Evolutionary conservation across 1,140 invertebrate species (phyloP).

Genomic region (Drosophila bocki): DNA sequence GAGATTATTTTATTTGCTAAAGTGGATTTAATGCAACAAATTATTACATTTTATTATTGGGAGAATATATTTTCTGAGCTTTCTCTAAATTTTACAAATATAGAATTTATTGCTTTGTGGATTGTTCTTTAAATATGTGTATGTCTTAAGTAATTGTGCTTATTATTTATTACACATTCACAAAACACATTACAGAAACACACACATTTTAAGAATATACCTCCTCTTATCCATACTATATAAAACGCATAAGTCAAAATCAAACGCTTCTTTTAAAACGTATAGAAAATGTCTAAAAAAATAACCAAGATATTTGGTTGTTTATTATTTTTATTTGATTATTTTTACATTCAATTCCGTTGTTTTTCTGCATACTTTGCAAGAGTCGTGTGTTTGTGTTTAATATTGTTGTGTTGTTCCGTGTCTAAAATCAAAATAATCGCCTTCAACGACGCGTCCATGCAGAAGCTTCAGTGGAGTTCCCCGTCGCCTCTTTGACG

Average conservation of each 20-base stretch:
- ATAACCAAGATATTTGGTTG: constrained; percentile 16
- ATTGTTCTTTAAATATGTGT: neutral
- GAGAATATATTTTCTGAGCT: neutral
- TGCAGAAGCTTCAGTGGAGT: constrained; percentile 81
- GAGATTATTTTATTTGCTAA: neutral
- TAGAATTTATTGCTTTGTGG: neutral
- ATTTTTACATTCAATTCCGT: neutral
- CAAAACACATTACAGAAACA: constrained; percentile 1
- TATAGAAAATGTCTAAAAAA: neutral
- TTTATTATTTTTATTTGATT: constrained; percentile 2
- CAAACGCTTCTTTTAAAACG: constrained; percentile 36
- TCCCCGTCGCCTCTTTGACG: constrained; percentile 82
- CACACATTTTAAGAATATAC: constrained; percentile 10
- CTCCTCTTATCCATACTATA: constrained; percentile 13
- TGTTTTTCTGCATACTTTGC: constrained; percentile 48
- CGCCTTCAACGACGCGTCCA: constrained; percentile 29
- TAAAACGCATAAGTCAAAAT: constrained; percentile 44
- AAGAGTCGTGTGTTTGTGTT: constrained; percentile 30
- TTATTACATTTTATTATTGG: neutral
- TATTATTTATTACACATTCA: constrained; percentile 18
- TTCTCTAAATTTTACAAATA: neutral
- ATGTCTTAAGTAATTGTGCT: neutral
- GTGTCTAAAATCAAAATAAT: constrained; percentile 54
- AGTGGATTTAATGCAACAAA: neutral
- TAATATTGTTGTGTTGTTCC: constrained; percentile 48